These are phyloP conservation scores for Drymodes brunneopygia DNA, from an alignment of 2,113 vertebrate genomes.

Conservation along the genomic window DNA sequence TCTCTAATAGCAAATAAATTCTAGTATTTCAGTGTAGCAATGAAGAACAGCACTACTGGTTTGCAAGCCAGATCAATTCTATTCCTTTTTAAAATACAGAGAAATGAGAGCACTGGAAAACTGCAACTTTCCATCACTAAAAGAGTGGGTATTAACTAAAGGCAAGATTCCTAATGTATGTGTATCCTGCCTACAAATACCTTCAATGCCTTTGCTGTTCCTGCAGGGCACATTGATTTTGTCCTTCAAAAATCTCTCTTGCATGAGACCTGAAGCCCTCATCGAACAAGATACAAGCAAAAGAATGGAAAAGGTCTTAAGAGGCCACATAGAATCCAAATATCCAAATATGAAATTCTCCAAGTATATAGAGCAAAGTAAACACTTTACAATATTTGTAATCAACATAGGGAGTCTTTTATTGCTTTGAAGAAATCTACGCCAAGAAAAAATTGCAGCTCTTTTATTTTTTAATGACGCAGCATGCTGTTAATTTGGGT, in stretches of 20 bases:
- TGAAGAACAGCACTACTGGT: neutral
- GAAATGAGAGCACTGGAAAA: neutral
- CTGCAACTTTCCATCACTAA: neutral
- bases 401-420: constrained; percentile 25
- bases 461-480: constrained; percentile 17
- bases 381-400: constrained; percentile 22
- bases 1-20: neutral
- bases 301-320: neutral
- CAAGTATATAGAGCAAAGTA: neutral
- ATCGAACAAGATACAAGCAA: neutral
- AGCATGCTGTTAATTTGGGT: constrained; percentile 21
- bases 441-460: constrained; percentile 41
- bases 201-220: neutral
- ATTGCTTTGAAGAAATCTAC: neutral
- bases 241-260: neutral
- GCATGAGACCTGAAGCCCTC: neutral
- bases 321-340: neutral
- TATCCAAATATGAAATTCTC: neutral
- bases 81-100: neutral
- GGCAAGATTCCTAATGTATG: neutral
- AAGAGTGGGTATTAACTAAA: neutral
- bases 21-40: neutral
- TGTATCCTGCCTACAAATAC: neutral
- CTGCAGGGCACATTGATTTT: neutral
- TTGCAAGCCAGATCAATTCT: neutral